Conservation (phyloP, 2,888 invertebrate species). For the Agonopterix heracliana region DNA sequence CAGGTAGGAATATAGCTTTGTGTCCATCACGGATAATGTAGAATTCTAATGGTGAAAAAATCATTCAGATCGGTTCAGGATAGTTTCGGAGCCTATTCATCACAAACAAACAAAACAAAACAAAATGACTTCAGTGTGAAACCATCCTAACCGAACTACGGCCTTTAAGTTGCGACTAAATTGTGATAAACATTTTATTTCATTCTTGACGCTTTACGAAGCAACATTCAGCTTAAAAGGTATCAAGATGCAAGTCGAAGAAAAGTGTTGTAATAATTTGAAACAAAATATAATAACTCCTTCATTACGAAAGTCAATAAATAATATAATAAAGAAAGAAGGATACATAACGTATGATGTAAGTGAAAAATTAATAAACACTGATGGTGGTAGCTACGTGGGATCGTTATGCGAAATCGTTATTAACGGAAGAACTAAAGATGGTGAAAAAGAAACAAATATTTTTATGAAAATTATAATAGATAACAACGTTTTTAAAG, state of each 20-base stretch:
- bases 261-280: background rate
- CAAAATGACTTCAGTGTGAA: too few relatives aligned
- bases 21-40: too few relatives aligned
- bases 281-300: background rate
- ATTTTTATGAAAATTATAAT: conserved; percentile 45
- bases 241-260: background rate
- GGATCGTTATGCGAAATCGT: conserved; percentile 35
- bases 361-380: conserved; percentile 20
- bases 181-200: too few relatives aligned
- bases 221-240: too few relatives aligned
- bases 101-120: too few relatives aligned
- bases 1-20: too few relatives aligned
- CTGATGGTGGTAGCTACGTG: conserved; percentile 35
- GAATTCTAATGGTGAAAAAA: too few relatives aligned
- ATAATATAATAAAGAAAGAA: conserved; percentile 23
- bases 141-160: too few relatives aligned
- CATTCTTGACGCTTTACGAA: too few relatives aligned
- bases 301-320: conserved; percentile 10
- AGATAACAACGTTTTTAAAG: conserved; percentile 19
- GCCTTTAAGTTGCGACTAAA: too few relatives aligned
- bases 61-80: too few relatives aligned
- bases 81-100: too few relatives aligned
- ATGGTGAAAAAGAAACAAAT: conserved; percentile 25
- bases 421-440: conserved; percentile 25
- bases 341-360: conserved; percentile 23